These are phyloP conservation scores for Cybosia mesomella DNA, from an alignment of 2,888 invertebrate species.

Conservation along the genomic window DNA sequence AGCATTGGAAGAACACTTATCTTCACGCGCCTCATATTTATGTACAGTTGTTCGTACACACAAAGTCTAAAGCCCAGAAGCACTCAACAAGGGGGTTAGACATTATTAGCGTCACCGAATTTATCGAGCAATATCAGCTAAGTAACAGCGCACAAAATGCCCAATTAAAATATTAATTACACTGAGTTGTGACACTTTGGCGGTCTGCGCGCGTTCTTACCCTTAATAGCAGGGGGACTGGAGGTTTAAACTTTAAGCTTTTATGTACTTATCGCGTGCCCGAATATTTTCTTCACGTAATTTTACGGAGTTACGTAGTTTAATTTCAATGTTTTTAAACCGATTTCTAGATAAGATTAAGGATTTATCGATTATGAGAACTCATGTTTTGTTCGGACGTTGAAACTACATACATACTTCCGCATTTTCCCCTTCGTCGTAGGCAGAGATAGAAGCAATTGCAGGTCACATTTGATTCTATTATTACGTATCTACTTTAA, in stretches of 20 bases:
- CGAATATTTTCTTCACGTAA: constrained; percentile 50
- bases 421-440: not conserved
- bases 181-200: constrained; percentile 79
- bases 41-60: constrained; percentile 27
- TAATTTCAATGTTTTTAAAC: constrained; percentile 20
- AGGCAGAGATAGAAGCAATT: too few relatives aligned
- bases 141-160: constrained; percentile 84
- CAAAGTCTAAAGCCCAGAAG: constrained; percentile 63
- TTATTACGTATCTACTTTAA: too few relatives aligned
- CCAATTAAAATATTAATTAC: constrained; percentile 87
- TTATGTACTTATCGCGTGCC: constrained; percentile 55
- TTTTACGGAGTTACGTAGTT: constrained; percentile 28
- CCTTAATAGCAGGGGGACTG: constrained; percentile 62
- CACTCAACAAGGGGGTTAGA: constrained; percentile 64
- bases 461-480: too few relatives aligned
- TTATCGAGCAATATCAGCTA: constrained; percentile 83
- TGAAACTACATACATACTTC: not conserved
- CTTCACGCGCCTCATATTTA: constrained; percentile 5
- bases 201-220: constrained; percentile 67
- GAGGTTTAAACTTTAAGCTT: constrained; percentile 56
- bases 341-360: constrained; percentile 10
- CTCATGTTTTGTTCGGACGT: not conserved
- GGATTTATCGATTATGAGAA: constrained; percentile 1
- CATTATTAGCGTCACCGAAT: constrained; percentile 80
- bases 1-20: not conserved